These are phyloP conservation scores for Prietella phreatophila DNA, from an alignment of 2,113 vertebrate genomes.

Conservation along the genomic window DNA sequence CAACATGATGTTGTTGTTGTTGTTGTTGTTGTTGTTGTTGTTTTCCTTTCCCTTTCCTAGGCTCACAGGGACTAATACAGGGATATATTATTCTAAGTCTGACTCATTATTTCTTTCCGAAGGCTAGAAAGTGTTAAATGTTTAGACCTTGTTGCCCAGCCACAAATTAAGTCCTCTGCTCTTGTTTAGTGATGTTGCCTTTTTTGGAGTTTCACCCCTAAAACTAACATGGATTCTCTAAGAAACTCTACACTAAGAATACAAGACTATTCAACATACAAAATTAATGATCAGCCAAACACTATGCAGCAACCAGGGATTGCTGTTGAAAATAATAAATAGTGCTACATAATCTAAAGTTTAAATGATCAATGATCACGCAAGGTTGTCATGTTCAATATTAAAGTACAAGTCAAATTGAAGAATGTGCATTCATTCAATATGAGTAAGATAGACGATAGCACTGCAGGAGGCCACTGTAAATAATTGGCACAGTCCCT, in stretches of 20 bases:
- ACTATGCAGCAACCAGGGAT: background rate
- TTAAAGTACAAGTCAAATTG: slow-evolving; percentile 14
- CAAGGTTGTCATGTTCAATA: slow-evolving; percentile 15
- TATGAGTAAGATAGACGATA: slow-evolving; percentile 25
- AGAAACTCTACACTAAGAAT: background rate
- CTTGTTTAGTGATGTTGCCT: background rate
- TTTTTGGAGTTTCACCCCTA: background rate
- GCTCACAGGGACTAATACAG: background rate
- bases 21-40: background rate
- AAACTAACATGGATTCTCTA: background rate
- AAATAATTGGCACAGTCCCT: slow-evolving; percentile 3
- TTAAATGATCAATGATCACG: slow-evolving; percentile 15
- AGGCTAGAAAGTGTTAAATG: background rate
- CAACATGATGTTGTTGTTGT: background rate
- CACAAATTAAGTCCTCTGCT: background rate
- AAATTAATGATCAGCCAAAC: background rate
- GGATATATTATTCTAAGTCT: background rate
- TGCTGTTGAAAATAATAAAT: background rate
- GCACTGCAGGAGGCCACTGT: slow-evolving; percentile 12
- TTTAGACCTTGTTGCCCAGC: background rate
- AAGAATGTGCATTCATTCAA: background rate
- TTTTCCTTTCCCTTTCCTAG: background rate
- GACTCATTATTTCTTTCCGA: background rate
- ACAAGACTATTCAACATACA: background rate
- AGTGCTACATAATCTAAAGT: background rate